Percentiles rank a stretch among this genome's conserved stretches.
These are phyloP conservation scores for Tenualosa thibaudeaui DNA, from an alignment of 2,797 vertebrate species.

Conservation along the genomic window DNA sequence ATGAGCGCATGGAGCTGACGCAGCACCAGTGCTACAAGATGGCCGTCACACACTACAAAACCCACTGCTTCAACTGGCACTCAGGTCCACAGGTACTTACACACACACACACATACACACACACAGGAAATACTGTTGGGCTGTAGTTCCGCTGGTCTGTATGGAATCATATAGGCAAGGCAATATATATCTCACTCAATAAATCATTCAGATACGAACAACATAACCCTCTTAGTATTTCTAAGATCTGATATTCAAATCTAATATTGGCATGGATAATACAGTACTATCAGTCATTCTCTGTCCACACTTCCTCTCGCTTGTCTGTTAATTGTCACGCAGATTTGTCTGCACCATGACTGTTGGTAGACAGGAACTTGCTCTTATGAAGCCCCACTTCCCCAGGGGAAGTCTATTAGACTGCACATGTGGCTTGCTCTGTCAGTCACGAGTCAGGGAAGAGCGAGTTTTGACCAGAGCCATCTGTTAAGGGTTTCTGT, in stretches of 20 bases:
- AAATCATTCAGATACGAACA: too few relatives aligned
- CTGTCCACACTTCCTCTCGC: neutral
- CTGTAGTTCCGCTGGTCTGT: too few relatives aligned
- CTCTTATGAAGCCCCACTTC: neutral
- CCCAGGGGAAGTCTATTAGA: neutral
- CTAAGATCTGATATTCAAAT: too few relatives aligned
- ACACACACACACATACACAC: too few relatives aligned
- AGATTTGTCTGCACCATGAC: neutral
- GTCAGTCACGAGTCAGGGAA: neutral
- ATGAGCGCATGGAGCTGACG: conserved; percentile 65
- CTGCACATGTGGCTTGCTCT: neutral
- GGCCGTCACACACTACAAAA: conserved; percentile 78
- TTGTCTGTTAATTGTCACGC: neutral
- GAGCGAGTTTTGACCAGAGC: neutral
- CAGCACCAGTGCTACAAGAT: conserved; percentile 81
- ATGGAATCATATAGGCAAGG: too few relatives aligned
- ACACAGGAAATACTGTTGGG: too few relatives aligned
- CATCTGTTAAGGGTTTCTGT: neutral
- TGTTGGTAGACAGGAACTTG: neutral
- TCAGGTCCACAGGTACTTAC: neutral
- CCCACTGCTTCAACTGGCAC: conserved; percentile 93
- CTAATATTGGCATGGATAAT: too few relatives aligned
- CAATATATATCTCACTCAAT: too few relatives aligned
- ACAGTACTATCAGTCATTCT: neutral
- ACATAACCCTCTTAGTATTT: neutral